Conservation (phyloP, 2,797 vertebrate genomes). For the Sternarchorhynchus goeldii region DNA sequence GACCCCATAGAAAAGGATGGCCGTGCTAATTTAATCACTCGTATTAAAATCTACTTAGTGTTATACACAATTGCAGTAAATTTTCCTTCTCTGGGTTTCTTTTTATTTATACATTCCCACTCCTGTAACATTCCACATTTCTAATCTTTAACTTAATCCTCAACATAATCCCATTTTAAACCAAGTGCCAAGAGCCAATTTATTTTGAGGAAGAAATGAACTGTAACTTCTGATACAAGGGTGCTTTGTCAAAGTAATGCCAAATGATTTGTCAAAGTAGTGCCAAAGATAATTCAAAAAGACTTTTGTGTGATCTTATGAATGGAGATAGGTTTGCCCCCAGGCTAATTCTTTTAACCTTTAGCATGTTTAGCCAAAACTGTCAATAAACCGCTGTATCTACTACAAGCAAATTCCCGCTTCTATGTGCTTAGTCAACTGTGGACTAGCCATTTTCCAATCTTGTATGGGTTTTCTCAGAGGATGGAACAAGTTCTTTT, state of each 20-base stretch:
- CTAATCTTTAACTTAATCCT: not conserved
- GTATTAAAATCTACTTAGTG: too few relatives aligned
- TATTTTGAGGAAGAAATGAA: not conserved
- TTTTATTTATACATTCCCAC: too few relatives aligned
- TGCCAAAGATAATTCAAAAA: constrained; percentile 25
- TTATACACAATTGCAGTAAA: too few relatives aligned
- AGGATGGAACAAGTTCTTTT: constrained; percentile 71
- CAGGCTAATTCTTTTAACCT: constrained; percentile 75
- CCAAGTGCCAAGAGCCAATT: not conserved
- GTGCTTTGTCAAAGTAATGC: not conserved
- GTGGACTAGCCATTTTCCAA: constrained; percentile 78
- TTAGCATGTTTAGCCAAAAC: constrained; percentile 77
- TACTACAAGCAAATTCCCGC: constrained; percentile 75
- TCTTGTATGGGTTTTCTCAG: constrained; percentile 75
- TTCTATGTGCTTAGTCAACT: constrained; percentile 74
- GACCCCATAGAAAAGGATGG: too few relatives aligned
- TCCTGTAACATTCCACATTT: too few relatives aligned
- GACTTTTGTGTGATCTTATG: constrained; percentile 43
- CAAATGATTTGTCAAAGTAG: not conserved
- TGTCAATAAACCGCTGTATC: constrained; percentile 71
- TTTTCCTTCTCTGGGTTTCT: too few relatives aligned
- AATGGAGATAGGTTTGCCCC: constrained; percentile 68
- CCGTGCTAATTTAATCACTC: too few relatives aligned
- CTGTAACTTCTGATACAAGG: not conserved
- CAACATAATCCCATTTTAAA: constrained; percentile 16